Percentiles rank a stretch among this genome's conserved stretches.
phyloP scores from a whole-genome alignment of 2,113 vertebrate genomes.

The Percina caprodes region DNA sequence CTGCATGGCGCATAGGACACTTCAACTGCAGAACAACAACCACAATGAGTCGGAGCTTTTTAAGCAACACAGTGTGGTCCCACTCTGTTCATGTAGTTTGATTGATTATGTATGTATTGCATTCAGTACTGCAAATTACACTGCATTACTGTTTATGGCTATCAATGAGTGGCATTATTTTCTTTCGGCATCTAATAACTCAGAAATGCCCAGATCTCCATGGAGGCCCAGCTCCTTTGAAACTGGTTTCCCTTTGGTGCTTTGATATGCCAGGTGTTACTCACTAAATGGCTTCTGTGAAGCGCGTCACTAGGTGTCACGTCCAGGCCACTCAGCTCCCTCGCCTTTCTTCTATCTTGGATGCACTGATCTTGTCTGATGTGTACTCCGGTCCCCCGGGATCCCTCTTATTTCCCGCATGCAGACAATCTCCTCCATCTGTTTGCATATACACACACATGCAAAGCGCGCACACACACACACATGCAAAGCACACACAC shows the following conservation, averaged over 20 bases:
- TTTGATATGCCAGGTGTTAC: constrained; percentile 74
- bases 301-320: constrained; percentile 54
- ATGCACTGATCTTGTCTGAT: constrained; percentile 60
- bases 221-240: constrained; percentile 51
- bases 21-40: not conserved
- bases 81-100: not conserved
- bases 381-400: constrained; percentile 60
- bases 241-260: constrained; percentile 31
- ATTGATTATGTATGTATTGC: not conserved
- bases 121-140: not conserved
- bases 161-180: constrained; percentile 2
- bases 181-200: constrained; percentile 12
- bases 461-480: not conserved
- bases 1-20: too few species aligned
- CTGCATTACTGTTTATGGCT: not conserved
- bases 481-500: not conserved
- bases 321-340: constrained; percentile 43
- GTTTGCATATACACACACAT: constrained; percentile 42
- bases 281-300: constrained; percentile 28
- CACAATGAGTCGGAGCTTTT: not conserved
- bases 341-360: constrained; percentile 59
- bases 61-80: not conserved
- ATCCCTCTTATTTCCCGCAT: constrained; percentile 12
- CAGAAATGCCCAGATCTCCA: constrained; percentile 28
- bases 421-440: constrained; percentile 68